Evolutionary conservation across 2,113 vertebrate species (phyloP).

Genomic region (Silurus glanis): DNA sequence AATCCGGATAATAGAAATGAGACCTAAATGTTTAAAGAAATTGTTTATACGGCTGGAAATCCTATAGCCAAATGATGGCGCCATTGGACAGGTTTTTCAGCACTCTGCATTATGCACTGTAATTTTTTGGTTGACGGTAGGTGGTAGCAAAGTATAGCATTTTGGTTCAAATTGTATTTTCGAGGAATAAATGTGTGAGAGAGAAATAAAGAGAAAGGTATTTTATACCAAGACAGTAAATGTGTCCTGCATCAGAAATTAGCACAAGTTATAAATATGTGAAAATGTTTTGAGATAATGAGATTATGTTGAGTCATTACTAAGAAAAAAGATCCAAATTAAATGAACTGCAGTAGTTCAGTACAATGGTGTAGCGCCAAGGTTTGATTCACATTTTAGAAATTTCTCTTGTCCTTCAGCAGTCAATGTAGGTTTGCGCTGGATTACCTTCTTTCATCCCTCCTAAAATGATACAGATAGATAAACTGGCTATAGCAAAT

Average conservation of each 20-base stretch:
- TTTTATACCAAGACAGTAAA: not conserved
- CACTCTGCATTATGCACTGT: not conserved
- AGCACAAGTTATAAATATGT: not conserved
- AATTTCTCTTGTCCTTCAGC: not conserved
- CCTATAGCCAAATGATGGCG: slow-evolving; percentile 51
- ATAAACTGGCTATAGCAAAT: not conserved
- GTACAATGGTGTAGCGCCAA: not conserved
- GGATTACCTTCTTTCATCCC: not conserved
- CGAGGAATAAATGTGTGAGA: no score
- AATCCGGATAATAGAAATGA: not conserved
- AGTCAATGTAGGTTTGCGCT: not conserved
- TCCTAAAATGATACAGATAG: not conserved
- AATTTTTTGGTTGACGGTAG: not conserved
- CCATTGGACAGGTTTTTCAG: not conserved
- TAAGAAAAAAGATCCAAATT: not conserved
- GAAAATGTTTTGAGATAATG: not conserved
- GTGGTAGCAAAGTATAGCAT: not conserved
- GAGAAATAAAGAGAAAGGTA: no score
- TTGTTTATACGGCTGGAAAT: not conserved
- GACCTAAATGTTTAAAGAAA: not conserved
- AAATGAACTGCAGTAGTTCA: not conserved
- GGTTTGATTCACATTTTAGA: no score
- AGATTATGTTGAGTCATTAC: not conserved
- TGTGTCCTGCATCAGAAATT: not conserved
- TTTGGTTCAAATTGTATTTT: not conserved